These are phyloP conservation scores for Mormyrus hasselquistii DNA, from an alignment of 2,797 vertebrate genomes.

Conservation along the genomic window DNA sequence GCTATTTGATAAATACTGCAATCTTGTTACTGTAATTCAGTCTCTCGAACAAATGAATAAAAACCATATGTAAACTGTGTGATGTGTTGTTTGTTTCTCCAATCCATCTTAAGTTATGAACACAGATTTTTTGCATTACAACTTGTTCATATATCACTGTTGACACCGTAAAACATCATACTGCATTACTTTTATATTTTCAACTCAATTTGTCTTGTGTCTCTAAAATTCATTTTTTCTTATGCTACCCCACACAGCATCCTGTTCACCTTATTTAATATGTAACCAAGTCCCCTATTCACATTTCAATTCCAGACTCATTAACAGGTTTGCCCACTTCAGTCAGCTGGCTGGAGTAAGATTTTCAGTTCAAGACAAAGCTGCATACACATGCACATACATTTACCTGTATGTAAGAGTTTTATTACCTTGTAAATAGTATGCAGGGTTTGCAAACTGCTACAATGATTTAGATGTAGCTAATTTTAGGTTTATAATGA, in stretches of 20 bases:
- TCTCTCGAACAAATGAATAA: neutral
- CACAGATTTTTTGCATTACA: neutral
- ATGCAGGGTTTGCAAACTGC: neutral
- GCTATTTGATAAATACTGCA: neutral
- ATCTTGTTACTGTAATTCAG: neutral
- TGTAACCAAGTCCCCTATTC: neutral
- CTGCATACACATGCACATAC: neutral
- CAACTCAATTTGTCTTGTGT: neutral
- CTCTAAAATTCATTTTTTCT: neutral
- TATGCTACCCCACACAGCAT: neutral
- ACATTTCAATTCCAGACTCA: neutral
- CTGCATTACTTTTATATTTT: neutral
- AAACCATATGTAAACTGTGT: neutral
- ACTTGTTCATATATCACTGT: neutral
- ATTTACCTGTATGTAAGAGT: neutral
- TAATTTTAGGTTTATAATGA: neutral
- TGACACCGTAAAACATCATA: neutral
- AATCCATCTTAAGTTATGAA: neutral
- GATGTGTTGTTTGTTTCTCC: neutral
- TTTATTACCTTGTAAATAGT: neutral
- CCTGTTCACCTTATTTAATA: neutral
- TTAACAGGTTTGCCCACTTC: neutral
- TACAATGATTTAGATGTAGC: neutral
- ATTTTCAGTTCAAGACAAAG: neutral
- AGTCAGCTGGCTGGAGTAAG: neutral